Percentiles rank a stretch among this genome's conserved stretches.
Conservation (phyloP, 2,888 invertebrate genomes). For the Ophonus ardosiacus region DNA sequence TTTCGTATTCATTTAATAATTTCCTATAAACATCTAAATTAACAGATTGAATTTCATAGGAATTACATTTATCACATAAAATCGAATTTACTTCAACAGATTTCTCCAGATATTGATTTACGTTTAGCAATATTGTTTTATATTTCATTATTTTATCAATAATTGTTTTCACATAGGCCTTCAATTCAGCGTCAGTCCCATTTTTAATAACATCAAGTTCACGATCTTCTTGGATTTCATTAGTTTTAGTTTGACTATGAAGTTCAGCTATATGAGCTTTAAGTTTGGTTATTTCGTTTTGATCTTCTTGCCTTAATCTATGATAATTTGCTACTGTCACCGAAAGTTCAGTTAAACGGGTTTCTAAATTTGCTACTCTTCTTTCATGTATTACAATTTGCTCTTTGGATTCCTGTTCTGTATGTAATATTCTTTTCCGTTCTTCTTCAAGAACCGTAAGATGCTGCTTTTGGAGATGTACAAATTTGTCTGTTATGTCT, state of each 20-base stretch:
- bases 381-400: conserved; percentile 86
- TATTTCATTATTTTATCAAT: conserved; percentile 52
- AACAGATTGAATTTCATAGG: conserved; percentile 51
- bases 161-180: conserved; percentile 46
- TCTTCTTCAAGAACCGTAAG: conserved; percentile 76
- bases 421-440: conserved; percentile 84
- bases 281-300: conserved; percentile 83
- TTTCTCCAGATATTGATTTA: conserved; percentile 46
- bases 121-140: conserved; percentile 51
- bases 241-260: background rate
- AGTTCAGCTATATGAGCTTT: conserved; percentile 72
- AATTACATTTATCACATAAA: conserved; percentile 53
- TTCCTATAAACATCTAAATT: conserved; percentile 52
- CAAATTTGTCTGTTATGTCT: conserved; percentile 54
- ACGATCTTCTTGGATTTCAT: conserved; percentile 5
- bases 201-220: conserved; percentile 47
- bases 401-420: conserved; percentile 84
- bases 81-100: conserved; percentile 45
- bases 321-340: conserved; percentile 88
- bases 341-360: conserved; percentile 87
- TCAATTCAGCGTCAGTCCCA: conserved; percentile 42
- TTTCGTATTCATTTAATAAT: conserved; percentile 68
- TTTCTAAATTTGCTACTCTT: conserved; percentile 86
- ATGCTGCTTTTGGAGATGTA: conserved; percentile 52
- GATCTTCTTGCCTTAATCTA: conserved; percentile 83